Conservation (phyloP, 2,797 vertebrate genomes). For the Sebastes cheni region DNA sequence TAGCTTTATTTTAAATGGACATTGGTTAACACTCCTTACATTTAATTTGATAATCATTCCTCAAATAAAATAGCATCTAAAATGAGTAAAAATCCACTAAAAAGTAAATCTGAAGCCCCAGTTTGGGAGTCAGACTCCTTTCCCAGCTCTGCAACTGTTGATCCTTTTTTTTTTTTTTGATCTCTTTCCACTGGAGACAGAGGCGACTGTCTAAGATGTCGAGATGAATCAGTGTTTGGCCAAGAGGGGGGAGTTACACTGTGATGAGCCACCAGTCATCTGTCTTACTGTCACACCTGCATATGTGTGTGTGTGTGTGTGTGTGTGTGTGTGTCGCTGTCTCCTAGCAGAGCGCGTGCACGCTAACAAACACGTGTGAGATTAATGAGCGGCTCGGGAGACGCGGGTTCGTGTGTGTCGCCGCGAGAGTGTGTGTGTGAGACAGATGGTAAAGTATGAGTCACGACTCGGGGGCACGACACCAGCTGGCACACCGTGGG, state of each 20-base stretch:
- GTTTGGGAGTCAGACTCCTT: neutral
- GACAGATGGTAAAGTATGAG: slow-evolving; percentile 83
- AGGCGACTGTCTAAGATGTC: slow-evolving; percentile 53
- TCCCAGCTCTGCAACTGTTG: slow-evolving; percentile 32
- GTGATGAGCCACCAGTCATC: slow-evolving; percentile 57
- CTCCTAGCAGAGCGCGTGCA: neutral
- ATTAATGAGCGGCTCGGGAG: slow-evolving; percentile 34
- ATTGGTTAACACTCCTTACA: neutral
- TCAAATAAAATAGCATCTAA: neutral
- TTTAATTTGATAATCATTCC: neutral
- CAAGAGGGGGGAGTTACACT: slow-evolving; percentile 43
- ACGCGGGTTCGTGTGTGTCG: slow-evolving; percentile 1
- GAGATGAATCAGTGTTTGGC: slow-evolving; percentile 68
- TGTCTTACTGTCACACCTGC: slow-evolving; percentile 68
- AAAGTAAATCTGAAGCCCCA: neutral
- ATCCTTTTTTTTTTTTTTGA: slow-evolving; percentile 2
- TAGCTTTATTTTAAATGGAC: too few relatives aligned
- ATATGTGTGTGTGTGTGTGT: slow-evolving; percentile 16
- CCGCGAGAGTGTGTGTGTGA: slow-evolving; percentile 16
- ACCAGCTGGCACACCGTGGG: slow-evolving; percentile 81
- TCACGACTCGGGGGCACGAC: slow-evolving; percentile 80
- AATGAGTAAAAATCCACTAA: neutral
- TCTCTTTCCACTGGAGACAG: slow-evolving; percentile 42
- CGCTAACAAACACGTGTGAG: slow-evolving; percentile 23
- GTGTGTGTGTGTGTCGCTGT: slow-evolving; percentile 12